These are phyloP conservation scores for Etheostoma perlongum DNA, from an alignment of 2,797 vertebrate genomes.

Conservation along the genomic window DNA sequence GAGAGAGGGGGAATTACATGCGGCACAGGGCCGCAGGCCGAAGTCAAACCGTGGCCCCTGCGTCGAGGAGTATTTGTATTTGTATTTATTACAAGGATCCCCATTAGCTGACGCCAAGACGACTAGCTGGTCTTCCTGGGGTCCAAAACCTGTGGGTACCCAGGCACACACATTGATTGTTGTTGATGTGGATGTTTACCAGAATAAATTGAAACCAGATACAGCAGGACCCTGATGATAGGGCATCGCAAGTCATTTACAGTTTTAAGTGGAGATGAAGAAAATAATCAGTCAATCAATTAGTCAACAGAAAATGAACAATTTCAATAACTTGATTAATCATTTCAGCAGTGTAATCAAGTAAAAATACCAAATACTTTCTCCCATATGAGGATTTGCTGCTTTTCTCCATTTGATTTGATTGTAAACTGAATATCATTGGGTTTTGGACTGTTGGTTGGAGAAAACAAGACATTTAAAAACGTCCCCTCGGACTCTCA, in stretches of 20 bases:
- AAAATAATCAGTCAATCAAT: not conserved
- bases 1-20: too few species aligned
- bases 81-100: too few species aligned
- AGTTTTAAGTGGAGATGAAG: not conserved
- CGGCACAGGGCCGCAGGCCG: too few species aligned
- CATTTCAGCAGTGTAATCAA: not conserved
- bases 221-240: not conserved
- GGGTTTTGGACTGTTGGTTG: not conserved
- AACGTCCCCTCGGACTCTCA: not conserved
- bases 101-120: too few species aligned
- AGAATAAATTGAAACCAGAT: constrained; percentile 18
- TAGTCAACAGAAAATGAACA: not conserved
- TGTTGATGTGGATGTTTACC: not conserved
- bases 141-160: too few species aligned
- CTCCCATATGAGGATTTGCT: not conserved
- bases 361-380: not conserved
- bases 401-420: not conserved
- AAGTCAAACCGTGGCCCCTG: too few species aligned
- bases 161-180: too few species aligned
- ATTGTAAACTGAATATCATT: not conserved
- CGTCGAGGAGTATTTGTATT: too few species aligned
- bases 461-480: too few species aligned
- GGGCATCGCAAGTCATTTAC: not conserved
- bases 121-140: too few species aligned
- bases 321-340: not conserved